A percentile compares a stretch with the other conserved stretches of the same genome.
These are phyloP conservation scores for Osmoderma eremita DNA, from an alignment of 2,888 invertebrate genomes.

Conservation along the genomic window DNA sequence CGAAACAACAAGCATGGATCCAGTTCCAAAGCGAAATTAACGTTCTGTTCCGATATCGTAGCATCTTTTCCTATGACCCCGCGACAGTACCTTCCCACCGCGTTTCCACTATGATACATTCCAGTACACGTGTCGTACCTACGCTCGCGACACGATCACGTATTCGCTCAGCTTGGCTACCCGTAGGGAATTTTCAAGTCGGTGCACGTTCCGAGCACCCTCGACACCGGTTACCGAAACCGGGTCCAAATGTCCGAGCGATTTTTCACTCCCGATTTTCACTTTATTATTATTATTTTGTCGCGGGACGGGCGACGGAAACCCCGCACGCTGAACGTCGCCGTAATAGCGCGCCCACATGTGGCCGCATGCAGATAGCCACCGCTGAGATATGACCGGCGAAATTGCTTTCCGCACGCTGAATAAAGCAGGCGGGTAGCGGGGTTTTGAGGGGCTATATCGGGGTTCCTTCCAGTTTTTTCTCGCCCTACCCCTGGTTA, in stretches of 20 bases:
- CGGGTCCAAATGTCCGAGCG: conserved; percentile 63
- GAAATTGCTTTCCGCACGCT: conserved; percentile 52
- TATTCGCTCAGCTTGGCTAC: not conserved
- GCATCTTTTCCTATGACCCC: no score
- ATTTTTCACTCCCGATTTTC: conserved; percentile 65
- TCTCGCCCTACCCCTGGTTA: conserved; percentile 23
- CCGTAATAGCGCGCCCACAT: conserved; percentile 62
- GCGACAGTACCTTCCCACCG: no score
- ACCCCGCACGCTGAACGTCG: not conserved
- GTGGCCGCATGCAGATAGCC: conserved; percentile 61
- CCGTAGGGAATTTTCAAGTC: conserved; percentile 31
- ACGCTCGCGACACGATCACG: not conserved
- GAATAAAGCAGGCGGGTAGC: conserved; percentile 33
- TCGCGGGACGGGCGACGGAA: conserved; percentile 51
- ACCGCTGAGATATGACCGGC: conserved; percentile 56
- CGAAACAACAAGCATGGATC: no score
- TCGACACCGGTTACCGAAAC: conserved; percentile 54
- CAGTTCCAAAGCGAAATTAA: no score
- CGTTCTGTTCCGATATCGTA: no score
- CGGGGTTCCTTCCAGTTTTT: conserved; percentile 19
- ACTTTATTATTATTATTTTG: conserved; percentile 64
- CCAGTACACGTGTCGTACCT: no score
- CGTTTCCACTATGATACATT: no score
- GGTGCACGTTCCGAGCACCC: conserved; percentile 61
- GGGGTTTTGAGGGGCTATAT: conserved; percentile 36